These are phyloP conservation scores for Acleris cristana DNA, from an alignment of 2,888 invertebrate species.

Conservation along the genomic window DNA sequence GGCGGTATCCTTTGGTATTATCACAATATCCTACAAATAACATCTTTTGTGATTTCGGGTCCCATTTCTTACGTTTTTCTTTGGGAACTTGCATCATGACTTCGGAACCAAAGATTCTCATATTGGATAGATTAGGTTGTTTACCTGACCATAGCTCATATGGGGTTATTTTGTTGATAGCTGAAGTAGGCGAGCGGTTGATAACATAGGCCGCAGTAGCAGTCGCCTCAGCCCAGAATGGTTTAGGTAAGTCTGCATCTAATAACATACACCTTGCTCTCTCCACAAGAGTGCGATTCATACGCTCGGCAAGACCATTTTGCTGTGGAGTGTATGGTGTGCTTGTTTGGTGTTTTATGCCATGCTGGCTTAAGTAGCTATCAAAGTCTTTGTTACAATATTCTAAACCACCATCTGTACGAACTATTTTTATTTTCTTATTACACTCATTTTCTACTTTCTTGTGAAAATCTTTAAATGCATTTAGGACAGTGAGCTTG, in stretches of 20 bases:
- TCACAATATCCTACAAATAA: conserved; percentile 37
- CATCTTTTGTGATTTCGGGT: conserved; percentile 27
- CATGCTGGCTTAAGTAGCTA: conserved; percentile 38
- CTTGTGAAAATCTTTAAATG: conserved; percentile 39
- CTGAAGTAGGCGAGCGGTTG: conserved; percentile 31
- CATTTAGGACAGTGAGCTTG: conserved; percentile 22
- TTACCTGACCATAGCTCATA: conserved; percentile 32
- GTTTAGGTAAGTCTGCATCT: conserved; percentile 38
- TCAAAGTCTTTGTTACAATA: conserved; percentile 40
- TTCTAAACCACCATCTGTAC: conserved; percentile 42
- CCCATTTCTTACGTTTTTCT: conserved; percentile 33
- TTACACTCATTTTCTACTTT: conserved; percentile 39
- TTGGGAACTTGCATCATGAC: conserved; percentile 34
- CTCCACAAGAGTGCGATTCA: conserved; percentile 44
- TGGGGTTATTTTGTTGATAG: conserved; percentile 17
- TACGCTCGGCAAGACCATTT: conserved; percentile 53
- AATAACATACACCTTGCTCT: conserved; percentile 42
- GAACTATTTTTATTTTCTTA: conserved; percentile 37
- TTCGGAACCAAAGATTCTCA: conserved; percentile 32
- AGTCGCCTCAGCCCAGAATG: conserved; percentile 43
- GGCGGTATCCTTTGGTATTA: conserved; percentile 29
- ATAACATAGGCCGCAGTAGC: conserved; percentile 40
- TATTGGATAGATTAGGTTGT: conserved; percentile 28
- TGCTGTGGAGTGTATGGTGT: conserved; percentile 51
- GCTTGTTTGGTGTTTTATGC: conserved; percentile 48